These are phyloP conservation scores for Cephus cinctus DNA, from an alignment of 1,140 invertebrate genomes.

Conservation along the genomic window DNA sequence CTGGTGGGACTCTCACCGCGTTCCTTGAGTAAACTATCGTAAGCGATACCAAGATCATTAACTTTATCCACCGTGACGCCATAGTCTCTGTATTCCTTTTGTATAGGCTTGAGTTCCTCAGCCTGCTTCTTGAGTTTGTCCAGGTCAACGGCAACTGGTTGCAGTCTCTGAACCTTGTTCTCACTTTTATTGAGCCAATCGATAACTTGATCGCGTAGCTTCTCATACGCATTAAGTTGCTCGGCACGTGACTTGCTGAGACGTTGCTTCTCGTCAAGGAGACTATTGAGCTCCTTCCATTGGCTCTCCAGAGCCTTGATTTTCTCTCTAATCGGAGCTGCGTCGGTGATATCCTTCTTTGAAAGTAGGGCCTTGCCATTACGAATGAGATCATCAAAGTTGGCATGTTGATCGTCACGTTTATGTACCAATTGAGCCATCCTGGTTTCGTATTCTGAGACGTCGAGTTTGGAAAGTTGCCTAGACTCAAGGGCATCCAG, in stretches of 20 bases:
- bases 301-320: slow-evolving; percentile 84
- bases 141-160: slow-evolving; percentile 83
- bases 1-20: slow-evolving; percentile 73
- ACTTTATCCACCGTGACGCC: slow-evolving; percentile 85
- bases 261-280: slow-evolving; percentile 81
- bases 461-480: slow-evolving; percentile 66
- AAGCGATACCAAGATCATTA: slow-evolving; percentile 83
- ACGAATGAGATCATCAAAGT: slow-evolving; percentile 76
- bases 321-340: slow-evolving; percentile 78
- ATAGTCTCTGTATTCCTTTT: slow-evolving; percentile 89
- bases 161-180: slow-evolving; percentile 66
- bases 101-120: slow-evolving; percentile 84
- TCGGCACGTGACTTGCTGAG: slow-evolving; percentile 80
- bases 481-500: slow-evolving; percentile 75
- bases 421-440: slow-evolving; percentile 59
- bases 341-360: slow-evolving; percentile 89
- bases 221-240: slow-evolving; percentile 82
- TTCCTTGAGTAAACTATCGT: slow-evolving; percentile 78
- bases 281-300: slow-evolving; percentile 80
- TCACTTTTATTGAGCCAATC: slow-evolving; percentile 86
- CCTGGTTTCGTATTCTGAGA: slow-evolving; percentile 68
- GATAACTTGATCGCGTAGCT: slow-evolving; percentile 77
- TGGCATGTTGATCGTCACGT: slow-evolving; percentile 59
- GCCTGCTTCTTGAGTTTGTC: slow-evolving; percentile 81
- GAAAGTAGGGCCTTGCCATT: slow-evolving; percentile 81